phyloP scores from a whole-genome alignment of 2,888 invertebrate genomes.

The Xestoiulus laeticollis region DNA sequence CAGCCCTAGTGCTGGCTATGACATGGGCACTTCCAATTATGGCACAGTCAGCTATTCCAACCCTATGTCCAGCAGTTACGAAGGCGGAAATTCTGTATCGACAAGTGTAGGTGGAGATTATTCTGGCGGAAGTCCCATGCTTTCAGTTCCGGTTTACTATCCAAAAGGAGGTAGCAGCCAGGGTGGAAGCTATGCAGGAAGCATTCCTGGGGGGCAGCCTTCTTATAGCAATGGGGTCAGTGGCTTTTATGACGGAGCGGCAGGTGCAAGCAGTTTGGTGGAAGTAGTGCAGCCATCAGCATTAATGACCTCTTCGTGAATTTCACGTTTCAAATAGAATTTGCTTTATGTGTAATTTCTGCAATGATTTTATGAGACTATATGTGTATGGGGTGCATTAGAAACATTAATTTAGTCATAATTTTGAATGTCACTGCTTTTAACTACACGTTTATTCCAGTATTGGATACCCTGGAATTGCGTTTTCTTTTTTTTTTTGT shows the following conservation, averaged over 20 bases:
- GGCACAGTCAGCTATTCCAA: conserved; percentile 18
- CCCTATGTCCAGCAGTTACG: neutral
- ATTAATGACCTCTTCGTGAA: conserved; percentile 3
- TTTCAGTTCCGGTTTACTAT: conserved; percentile 54
- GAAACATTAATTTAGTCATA: neutral
- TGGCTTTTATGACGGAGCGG: conserved; percentile 48
- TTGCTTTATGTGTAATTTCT: neutral
- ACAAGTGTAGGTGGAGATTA: conserved; percentile 19
- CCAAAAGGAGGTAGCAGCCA: conserved; percentile 40
- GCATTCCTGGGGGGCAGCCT: neutral
- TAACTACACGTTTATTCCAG: neutral
- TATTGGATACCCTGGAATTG: neutral
- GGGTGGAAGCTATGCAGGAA: conserved; percentile 9
- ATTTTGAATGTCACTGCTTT: neutral
- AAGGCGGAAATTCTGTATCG: conserved; percentile 34
- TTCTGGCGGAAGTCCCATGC: conserved; percentile 35
- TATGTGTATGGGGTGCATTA: neutral
- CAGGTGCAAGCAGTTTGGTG: conserved; percentile 44
- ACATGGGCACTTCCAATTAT: conserved; percentile 30
- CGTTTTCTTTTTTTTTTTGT: neutral
- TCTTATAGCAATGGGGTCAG: conserved; percentile 54
- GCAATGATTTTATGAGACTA: neutral
- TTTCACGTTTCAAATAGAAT: neutral
- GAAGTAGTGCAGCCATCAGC: conserved; percentile 44
- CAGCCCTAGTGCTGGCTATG: neutral